Evolutionary conservation across 2,113 vertebrate genomes (phyloP).

Genomic region (Fulmarus glacialis): DNA sequence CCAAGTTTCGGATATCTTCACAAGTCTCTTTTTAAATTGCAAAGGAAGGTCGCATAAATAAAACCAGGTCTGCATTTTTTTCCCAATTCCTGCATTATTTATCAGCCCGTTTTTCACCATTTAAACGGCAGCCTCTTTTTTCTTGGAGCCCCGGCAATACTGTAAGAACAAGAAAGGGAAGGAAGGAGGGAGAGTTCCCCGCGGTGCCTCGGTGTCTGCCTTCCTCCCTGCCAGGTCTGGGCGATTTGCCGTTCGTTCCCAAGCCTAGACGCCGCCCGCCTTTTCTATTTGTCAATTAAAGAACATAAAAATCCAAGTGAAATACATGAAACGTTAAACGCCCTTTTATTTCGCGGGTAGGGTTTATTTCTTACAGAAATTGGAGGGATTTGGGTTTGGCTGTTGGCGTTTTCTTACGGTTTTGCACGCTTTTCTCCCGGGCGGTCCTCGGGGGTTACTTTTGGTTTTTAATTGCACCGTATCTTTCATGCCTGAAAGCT

Average conservation of each 20-base stretch:
- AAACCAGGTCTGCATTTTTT: not conserved
- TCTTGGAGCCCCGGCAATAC: not conserved
- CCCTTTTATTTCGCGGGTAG: not conserved
- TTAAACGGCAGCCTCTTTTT: not conserved
- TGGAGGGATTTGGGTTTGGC: not conserved
- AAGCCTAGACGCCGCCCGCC: not conserved
- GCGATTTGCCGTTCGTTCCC: not conserved
- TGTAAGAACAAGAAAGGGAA: not conserved
- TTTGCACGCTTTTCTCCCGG: not conserved
- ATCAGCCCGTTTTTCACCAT: not conserved
- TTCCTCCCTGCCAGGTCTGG: not conserved
- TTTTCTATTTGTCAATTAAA: not conserved
- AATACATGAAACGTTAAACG: accelerated
- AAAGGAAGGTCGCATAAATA: not conserved
- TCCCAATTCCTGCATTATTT: not conserved
- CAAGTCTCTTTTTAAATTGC: not conserved
- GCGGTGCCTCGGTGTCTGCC: not conserved
- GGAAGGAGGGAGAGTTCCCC: too few relatives aligned
- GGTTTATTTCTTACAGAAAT: not conserved
- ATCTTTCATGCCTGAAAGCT: not conserved
- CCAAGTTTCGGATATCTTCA: not conserved
- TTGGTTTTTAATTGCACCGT: not conserved
- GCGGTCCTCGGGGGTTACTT: not conserved
- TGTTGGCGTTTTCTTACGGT: not conserved
- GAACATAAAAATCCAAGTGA: not conserved